Base-by-base conservation (phyloP, 2,888 invertebrate species). In the Drosophila siamana region DNA sequence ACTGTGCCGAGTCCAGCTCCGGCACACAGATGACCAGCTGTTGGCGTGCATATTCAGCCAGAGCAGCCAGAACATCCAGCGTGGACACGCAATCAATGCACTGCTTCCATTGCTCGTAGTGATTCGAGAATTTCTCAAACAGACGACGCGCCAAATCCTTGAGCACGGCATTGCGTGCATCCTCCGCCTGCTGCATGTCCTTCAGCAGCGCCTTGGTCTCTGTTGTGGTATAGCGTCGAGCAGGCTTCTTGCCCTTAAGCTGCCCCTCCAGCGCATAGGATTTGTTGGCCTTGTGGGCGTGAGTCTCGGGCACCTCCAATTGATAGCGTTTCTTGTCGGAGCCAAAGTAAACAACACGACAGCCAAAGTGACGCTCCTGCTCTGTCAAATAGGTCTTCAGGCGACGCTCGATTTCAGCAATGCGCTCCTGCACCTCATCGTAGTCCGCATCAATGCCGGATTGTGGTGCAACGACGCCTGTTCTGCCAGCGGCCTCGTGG, bases 241-340 rank as follows among this genome's bases (percentile, higher is more conserved):
- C 93, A 0, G 93, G 94, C 78, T 95, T 95, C 61, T 93, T 93
- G 0, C 98, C 98, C 92, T 99, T 99, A 67, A 95, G 94, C 8
- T 96, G 95, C 0, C 97, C 96, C 90, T 96, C 97, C 56, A 99
- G 91, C 56, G 96, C 95, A 91, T 97, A 99, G 0, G 95, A 94
- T 0, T 93, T 91, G 0, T 95, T 95, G 0, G 96, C 96, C 88
- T 94, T 95, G 46, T 94, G 93, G 0, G 94, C 93, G 44, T 95
- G 94, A 19, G 93, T 93, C 64, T 98, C 97, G 0, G 99, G 96
- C 5, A 99, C 94, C 92, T 99, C 99, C 61, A 99, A 92, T 91
- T 99, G 98, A 91, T 95, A 99, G 1, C 99, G 94, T 90, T 98
- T 99, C 89, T 96, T 97, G 71, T 98, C 99, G 0, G 94, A 93